Conservation (phyloP, 2,797 vertebrate species). For the Scolopax rusticola region DNA sequence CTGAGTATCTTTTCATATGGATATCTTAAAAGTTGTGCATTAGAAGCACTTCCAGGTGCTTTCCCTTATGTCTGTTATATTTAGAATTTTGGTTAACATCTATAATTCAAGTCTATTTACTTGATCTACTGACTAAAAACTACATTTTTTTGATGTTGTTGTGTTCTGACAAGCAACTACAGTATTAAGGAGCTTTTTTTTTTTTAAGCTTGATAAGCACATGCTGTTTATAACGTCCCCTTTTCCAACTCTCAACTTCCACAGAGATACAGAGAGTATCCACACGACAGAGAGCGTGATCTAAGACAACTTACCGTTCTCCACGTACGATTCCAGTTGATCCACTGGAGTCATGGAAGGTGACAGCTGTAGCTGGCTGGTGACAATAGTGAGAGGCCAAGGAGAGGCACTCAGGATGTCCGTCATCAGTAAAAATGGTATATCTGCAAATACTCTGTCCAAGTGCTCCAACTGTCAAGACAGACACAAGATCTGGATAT, state of each 20-base stretch:
- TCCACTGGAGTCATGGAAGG: constrained; percentile 83
- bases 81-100: neutral
- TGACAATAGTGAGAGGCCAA: constrained; percentile 86
- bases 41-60: neutral
- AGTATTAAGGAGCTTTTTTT: neutral
- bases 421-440: constrained; percentile 88
- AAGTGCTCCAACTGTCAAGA: constrained; percentile 82
- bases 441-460: constrained; percentile 86
- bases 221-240: neutral
- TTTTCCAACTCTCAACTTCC: neutral
- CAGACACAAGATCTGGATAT: constrained; percentile 16
- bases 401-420: constrained; percentile 86
- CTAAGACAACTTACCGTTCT: constrained; percentile 81
- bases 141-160: neutral
- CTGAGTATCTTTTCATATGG: neutral
- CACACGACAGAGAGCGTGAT: neutral
- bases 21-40: neutral
- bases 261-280: neutral
- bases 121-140: neutral
- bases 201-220: neutral
- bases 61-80: neutral
- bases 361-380: constrained; percentile 87
- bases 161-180: neutral
- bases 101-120: neutral
- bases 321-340: constrained; percentile 86